phyloP scores from a whole-genome alignment of 2,888 invertebrate species.

The Nephrotoma guestfalica region DNA sequence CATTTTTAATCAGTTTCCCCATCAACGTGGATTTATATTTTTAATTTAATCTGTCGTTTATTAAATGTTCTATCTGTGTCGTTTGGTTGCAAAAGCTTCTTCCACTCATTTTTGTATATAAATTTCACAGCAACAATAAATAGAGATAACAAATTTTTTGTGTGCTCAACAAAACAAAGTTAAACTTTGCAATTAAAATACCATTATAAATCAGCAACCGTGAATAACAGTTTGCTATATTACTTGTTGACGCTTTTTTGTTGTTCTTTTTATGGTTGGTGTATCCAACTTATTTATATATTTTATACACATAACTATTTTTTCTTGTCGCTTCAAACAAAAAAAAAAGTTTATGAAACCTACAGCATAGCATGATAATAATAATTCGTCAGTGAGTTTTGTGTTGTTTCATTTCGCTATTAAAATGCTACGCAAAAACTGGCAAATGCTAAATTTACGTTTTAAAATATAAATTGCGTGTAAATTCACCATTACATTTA shows the following conservation, averaged over 20 bases:
- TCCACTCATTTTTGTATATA: not conserved
- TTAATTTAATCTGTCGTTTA: not conserved
- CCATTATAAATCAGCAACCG: not conserved
- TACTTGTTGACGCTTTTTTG: not conserved
- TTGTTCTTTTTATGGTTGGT: not conserved
- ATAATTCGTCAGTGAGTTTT: not conserved
- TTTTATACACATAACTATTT: not conserved
- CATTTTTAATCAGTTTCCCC: not conserved
- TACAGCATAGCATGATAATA: not conserved
- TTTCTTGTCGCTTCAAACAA: not conserved
- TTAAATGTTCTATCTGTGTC: not conserved
- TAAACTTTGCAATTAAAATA: not conserved
- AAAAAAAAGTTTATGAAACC: not conserved
- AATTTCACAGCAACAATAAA: not conserved
- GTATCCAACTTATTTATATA: not conserved
- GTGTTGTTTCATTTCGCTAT: not conserved
- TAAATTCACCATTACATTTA: not conserved
- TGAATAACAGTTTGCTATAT: not conserved
- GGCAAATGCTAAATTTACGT: not conserved
- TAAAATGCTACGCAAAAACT: not conserved
- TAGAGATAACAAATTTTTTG: not conserved
- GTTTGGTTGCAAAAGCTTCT: not conserved
- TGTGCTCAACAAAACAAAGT: not conserved
- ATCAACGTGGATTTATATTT: not conserved
- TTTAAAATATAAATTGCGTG: not conserved